A percentile compares a stretch with the other conserved stretches of the same genome.
Conservation (phyloP, 2,113 vertebrate species). For the Pterocles orientalis region DNA sequence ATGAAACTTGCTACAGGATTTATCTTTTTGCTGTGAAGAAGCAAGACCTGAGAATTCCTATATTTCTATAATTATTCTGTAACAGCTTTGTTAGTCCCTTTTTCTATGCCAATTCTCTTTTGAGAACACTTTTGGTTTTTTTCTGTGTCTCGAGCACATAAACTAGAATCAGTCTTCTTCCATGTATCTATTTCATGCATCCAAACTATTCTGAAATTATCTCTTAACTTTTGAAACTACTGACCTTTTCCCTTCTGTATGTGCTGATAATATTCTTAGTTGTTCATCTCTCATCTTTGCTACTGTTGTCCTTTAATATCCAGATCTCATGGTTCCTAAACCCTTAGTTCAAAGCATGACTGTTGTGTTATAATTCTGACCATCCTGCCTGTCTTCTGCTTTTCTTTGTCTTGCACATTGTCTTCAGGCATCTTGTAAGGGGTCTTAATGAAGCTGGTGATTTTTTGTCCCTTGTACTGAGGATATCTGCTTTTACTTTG, state of each 20-base stretch:
- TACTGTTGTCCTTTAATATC: neutral
- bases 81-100: neutral
- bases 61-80: neutral
- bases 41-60: neutral
- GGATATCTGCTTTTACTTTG: neutral
- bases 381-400: neutral
- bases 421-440: neutral
- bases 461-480: neutral
- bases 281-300: neutral
- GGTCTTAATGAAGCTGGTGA: neutral
- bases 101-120: neutral
- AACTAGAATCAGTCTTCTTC: neutral
- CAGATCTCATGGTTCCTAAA: neutral
- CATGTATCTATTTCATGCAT: neutral
- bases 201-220: neutral
- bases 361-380: neutral
- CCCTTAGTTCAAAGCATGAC: neutral
- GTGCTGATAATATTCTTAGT: neutral
- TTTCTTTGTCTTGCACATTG: neutral
- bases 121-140: neutral
- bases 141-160: neutral
- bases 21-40: neutral
- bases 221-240: neutral
- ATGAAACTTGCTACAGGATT: neutral
- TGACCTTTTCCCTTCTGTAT: neutral